These are phyloP conservation scores for Parnassius glacialis DNA, from an alignment of 2,888 invertebrate genomes.

Conservation along the genomic window DNA sequence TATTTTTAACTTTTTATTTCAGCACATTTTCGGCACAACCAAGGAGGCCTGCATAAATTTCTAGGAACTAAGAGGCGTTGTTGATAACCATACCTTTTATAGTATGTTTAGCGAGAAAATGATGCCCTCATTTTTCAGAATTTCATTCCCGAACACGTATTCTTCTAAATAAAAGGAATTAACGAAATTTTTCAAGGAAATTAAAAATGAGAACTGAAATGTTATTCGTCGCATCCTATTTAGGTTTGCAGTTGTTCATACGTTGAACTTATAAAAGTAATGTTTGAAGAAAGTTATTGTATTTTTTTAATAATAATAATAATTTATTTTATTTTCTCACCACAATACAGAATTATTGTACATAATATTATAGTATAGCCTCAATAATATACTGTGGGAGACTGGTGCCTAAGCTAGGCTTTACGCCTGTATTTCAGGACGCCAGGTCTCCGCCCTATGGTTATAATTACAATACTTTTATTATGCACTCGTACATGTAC, in stretches of 20 bases:
- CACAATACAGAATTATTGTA: no score
- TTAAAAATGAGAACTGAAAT: slow-evolving; percentile 40
- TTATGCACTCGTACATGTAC: no score
- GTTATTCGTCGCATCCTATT: slow-evolving; percentile 39
- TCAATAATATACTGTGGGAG: no score
- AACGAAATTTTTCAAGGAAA: slow-evolving; percentile 45
- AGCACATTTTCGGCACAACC: slow-evolving; percentile 22
- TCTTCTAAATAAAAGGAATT: slow-evolving; percentile 28
- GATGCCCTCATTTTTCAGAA: slow-evolving; percentile 29
- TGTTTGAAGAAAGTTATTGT: no score
- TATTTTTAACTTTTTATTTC: slow-evolving; percentile 31
- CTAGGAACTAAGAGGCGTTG: slow-evolving; percentile 20
- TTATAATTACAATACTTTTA: no score
- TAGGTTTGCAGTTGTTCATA: not conserved
- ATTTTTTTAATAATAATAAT: no score
- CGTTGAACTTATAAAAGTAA: not conserved
- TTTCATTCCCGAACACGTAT: slow-evolving; percentile 35
- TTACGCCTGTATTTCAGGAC: no score
- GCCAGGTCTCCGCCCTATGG: no score
- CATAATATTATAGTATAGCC: no score
- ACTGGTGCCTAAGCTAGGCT: no score
- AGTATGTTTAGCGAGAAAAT: slow-evolving; percentile 18
- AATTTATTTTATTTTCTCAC: no score
- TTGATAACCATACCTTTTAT: slow-evolving; percentile 24
- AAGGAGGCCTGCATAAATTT: slow-evolving; percentile 26